Percentiles rank a stretch among this genome's conserved stretches.
Evolutionary conservation across 2,797 vertebrate species (phyloP).

Genomic region (Ficedula albicollis): DNA sequence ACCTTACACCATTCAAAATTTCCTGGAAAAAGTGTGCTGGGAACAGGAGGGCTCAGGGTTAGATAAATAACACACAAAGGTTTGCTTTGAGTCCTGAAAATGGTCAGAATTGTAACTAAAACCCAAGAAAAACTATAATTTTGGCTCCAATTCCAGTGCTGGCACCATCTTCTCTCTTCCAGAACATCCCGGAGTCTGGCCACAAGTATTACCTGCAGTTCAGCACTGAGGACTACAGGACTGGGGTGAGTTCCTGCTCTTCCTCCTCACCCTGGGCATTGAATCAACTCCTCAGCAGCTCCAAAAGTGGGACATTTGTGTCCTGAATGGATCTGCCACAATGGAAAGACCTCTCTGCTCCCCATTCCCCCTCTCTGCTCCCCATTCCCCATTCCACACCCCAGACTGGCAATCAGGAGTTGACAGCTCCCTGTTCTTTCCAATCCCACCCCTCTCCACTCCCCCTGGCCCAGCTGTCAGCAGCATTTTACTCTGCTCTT

Average conservation of each 20-base stretch:
- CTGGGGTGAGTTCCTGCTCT: conserved; percentile 28
- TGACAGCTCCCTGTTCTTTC: not conserved
- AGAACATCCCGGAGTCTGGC: conserved; percentile 31
- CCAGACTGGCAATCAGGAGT: not conserved
- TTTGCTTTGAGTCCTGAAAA: not conserved
- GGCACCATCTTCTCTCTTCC: not conserved
- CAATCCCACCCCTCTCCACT: not conserved
- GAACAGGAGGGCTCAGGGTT: not conserved
- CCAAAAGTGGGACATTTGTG: fast-evolving
- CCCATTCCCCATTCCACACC: not conserved
- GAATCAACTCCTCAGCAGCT: not conserved
- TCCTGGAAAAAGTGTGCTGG: not conserved
- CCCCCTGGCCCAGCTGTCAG: not conserved
- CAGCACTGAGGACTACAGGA: conserved; percentile 35
- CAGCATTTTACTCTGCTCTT: not conserved
- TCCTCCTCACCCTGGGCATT: fast-evolving
- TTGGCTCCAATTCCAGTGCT: not conserved
- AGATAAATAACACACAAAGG: not conserved
- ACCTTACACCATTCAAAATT: not conserved
- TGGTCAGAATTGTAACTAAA: not conserved
- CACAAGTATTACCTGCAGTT: conserved; percentile 60
- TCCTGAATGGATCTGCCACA: not conserved
- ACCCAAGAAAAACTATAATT: too few species aligned
- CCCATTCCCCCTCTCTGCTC: not conserved
- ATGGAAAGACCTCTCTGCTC: fast-evolving